Evolutionary conservation across 2,797 vertebrate species (phyloP).

Genomic region (Rhabdomys pumilio): DNA sequence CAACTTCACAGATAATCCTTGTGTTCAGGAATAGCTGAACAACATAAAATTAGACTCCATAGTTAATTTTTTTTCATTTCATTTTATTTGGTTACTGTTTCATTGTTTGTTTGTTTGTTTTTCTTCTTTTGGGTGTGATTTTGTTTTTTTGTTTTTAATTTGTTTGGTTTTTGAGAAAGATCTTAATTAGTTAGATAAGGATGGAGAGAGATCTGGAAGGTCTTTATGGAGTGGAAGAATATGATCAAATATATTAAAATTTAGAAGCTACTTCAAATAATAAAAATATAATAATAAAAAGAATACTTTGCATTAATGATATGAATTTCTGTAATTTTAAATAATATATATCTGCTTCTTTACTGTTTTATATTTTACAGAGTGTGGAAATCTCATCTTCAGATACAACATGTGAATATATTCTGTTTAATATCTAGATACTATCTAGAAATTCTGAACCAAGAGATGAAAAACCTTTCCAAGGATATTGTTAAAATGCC

Average conservation of each 20-base stretch:
- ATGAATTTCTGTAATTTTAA: slow-evolving; percentile 12
- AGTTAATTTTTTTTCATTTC: neutral
- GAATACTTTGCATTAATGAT: neutral
- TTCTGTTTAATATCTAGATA: neutral
- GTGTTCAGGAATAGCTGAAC: neutral
- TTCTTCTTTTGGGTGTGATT: neutral
- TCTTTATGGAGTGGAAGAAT: neutral
- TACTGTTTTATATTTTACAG: slow-evolving; percentile 13
- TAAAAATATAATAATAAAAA: neutral
- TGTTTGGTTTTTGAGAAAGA: neutral
- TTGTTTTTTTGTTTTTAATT: neutral
- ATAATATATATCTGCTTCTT: neutral
- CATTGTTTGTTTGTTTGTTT: neutral
- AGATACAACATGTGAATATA: neutral
- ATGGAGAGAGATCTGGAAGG: neutral
- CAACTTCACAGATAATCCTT: neutral
- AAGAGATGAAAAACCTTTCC: neutral
- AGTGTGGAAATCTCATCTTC: neutral
- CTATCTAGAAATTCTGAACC: slow-evolving; percentile 43
- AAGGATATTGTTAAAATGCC: neutral
- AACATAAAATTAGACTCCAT: neutral
- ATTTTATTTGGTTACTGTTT: neutral
- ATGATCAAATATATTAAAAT: neutral
- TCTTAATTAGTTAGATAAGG: neutral
- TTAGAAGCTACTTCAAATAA: neutral